These are phyloP conservation scores for Villa cingulata DNA, from an alignment of 2,888 invertebrate species.

Conservation along the genomic window DNA sequence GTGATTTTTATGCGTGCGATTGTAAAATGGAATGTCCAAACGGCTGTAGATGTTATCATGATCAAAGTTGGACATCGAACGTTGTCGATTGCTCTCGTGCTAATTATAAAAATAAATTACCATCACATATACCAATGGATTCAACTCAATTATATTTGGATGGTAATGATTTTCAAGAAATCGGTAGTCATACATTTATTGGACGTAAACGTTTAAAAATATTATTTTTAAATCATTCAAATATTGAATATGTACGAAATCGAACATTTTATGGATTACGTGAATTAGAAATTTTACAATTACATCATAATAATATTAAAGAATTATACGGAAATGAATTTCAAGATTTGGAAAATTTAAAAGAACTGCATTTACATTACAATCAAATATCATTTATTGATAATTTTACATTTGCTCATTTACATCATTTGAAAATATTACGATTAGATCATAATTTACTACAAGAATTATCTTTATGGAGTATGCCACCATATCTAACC, in stretches of 20 bases:
- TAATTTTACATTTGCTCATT: slow-evolving; percentile 68
- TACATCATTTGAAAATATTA: slow-evolving; percentile 71
- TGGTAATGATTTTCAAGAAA: slow-evolving; percentile 75
- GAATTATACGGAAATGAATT: slow-evolving; percentile 73
- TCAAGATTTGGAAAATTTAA: slow-evolving; percentile 64
- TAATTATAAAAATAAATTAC: slow-evolving; percentile 65
- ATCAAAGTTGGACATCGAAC: slow-evolving; percentile 85
- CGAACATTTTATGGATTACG: slow-evolving; percentile 82
- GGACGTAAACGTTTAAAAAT: slow-evolving; percentile 84
- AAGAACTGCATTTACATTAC: slow-evolving; percentile 75
- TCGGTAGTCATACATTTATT: slow-evolving; percentile 82
- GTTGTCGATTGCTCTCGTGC: slow-evolving; percentile 81
- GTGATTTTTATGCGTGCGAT: slow-evolving; percentile 93
- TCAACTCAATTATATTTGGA: slow-evolving; percentile 89
- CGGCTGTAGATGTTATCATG: slow-evolving; percentile 89
- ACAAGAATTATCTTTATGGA: slow-evolving; percentile 69
- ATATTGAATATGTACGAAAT: slow-evolving; percentile 72
- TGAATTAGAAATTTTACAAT: slow-evolving; percentile 64
- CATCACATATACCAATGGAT: slow-evolving; percentile 84
- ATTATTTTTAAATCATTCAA: slow-evolving; percentile 76
- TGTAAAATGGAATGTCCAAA: slow-evolving; percentile 93
- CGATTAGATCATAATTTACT: slow-evolving; percentile 74
- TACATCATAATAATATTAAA: slow-evolving; percentile 73
- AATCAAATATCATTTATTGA: slow-evolving; percentile 71
- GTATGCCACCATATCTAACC: slow-evolving; percentile 48